Evolutionary conservation across 2,797 vertebrate genomes (phyloP).

Genomic region (Acanthopagrus latus): DNA sequence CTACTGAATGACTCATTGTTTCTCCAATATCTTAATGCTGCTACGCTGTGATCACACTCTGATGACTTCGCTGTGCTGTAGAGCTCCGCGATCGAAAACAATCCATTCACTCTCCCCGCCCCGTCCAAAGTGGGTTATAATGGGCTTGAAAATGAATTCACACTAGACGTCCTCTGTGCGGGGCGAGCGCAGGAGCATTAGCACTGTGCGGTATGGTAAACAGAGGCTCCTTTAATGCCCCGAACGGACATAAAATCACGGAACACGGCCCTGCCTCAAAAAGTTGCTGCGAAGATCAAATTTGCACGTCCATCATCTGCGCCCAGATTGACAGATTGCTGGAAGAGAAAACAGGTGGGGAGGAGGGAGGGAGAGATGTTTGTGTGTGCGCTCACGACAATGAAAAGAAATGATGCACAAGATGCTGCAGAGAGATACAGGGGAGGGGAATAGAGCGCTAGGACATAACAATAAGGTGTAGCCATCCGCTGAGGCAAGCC

Average conservation of each 20-base stretch:
- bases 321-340: slow-evolving; percentile 7
- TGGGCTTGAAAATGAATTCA: slow-evolving; percentile 55
- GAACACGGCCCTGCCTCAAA: slow-evolving; percentile 2
- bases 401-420: slow-evolving; percentile 30
- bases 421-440: slow-evolving; percentile 4
- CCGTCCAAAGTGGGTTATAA: slow-evolving; percentile 55
- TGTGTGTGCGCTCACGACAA: background rate
- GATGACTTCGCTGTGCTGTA: background rate
- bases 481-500: slow-evolving; percentile 23
- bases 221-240: slow-evolving; percentile 40
- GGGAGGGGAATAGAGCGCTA: background rate
- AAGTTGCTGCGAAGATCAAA: slow-evolving; percentile 10
- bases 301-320: background rate
- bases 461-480: slow-evolving; percentile 35
- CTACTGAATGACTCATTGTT: slow-evolving; percentile 20
- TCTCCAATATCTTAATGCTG: background rate
- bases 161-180: slow-evolving; percentile 26
- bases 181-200: slow-evolving; percentile 34
- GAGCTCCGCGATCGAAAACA: slow-evolving; percentile 38
- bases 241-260: background rate
- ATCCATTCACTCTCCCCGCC: slow-evolving; percentile 44
- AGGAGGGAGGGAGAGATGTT: slow-evolving; percentile 9
- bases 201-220: slow-evolving; percentile 28
- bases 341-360: background rate
- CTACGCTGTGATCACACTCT: background rate